Base-by-base conservation (phyloP, 92 coral and sea anemone species). In the Muricea muricata region DNA sequence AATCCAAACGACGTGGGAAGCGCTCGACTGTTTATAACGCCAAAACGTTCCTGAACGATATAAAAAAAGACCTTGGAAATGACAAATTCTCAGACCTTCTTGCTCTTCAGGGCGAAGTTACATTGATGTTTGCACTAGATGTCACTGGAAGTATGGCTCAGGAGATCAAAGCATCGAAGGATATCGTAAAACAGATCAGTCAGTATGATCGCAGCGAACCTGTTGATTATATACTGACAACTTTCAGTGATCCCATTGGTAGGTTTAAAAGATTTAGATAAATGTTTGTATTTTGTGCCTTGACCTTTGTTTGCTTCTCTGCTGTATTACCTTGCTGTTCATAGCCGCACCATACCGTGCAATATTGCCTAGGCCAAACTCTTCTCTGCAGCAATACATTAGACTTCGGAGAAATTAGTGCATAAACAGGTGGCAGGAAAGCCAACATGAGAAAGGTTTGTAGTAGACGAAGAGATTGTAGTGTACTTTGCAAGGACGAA, bases 81-180 rank as follows among this genome's bases (percentile, higher is more conserved):
- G 79, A 28, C 12, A 85, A 83, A 37, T 92, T 93, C 35, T 89
- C 91, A 70, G 89, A 90, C 14, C 87, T 93, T 58, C 87, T 94
- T 94, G 97, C 97, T 18, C 92, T 93, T 10, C 91, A 93, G 75
- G 98, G 98, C 29, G 97, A 94, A 32, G 98, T 91, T 15, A 93
- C 98, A 0, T 85, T 94, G 26, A 93, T 94, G 97, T 94, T 91
- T 80, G 98, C 94, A 21, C 91, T 94, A 20, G 98, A 94, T 68
- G 90, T 93, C 11, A 94, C 97, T 10, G 98, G 98, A 14, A 94
- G 98, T 69, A 95, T 95, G 98, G 11, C 61, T 0, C 80, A 80
- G 0, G 98, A 95, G 21, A 95, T 95, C 15, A 76, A 81, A 0
- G 83, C 92, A n/a, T 90, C 95, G 4, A 95, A 93, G 75, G 87